Evolutionary conservation across 2,113 vertebrate species (phyloP).

Genomic region (Periophthalmodon schlosseri): DNA sequence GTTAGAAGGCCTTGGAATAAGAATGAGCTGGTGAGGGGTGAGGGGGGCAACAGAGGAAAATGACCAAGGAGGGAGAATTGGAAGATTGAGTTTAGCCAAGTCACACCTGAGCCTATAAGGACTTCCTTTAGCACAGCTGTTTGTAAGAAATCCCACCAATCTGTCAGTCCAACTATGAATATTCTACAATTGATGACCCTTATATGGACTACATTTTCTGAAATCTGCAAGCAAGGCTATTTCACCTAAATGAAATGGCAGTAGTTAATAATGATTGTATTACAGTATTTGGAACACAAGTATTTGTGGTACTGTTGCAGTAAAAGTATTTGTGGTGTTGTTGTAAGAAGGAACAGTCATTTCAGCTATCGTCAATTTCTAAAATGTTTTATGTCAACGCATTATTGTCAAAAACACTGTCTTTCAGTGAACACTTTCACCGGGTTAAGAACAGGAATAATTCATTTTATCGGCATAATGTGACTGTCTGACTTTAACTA

Average conservation of each 20-base stretch:
- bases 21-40: slow-evolving; percentile 16
- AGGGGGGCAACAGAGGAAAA: slow-evolving; percentile 24
- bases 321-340: neutral
- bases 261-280: no score
- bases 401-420: neutral
- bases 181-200: no score
- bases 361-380: neutral
- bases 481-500: neutral
- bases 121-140: no score
- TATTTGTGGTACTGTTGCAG: no score
- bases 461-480: neutral
- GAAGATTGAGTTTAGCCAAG: slow-evolving; percentile 17
- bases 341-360: neutral
- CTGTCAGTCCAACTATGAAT: no score
- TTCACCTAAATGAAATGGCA: no score
- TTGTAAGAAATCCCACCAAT: no score
- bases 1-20: slow-evolving; percentile 19
- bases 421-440: neutral
- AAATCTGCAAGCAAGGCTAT: no score
- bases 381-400: neutral
- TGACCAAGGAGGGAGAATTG: slow-evolving; percentile 20
- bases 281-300: no score
- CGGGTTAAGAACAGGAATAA: neutral
- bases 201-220: no score
- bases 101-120: neutral